These are phyloP conservation scores for Ischnus inquisitorius DNA, from an alignment of 2,888 invertebrate species.

Conservation along the genomic window DNA sequence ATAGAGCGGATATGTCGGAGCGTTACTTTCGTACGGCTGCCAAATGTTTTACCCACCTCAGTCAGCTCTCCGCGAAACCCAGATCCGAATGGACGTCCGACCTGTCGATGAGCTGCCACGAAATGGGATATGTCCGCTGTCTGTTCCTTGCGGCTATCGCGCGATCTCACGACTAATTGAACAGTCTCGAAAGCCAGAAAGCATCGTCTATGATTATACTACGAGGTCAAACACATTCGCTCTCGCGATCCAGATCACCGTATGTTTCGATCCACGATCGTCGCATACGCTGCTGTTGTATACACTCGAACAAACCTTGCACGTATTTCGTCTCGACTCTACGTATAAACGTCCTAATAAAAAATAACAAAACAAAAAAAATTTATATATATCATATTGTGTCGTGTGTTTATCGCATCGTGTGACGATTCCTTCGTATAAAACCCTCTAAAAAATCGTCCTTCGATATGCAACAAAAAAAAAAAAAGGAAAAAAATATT, in stretches of 20 bases:
- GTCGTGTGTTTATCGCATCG: slow-evolving; percentile 36
- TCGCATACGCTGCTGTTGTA: slow-evolving; percentile 11
- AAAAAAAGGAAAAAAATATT: not conserved
- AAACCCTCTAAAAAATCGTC: slow-evolving; percentile 17
- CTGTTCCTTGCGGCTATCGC: slow-evolving; percentile 24
- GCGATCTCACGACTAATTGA: slow-evolving; percentile 63
- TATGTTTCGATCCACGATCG: slow-evolving; percentile 40
- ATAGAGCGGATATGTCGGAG: not conserved
- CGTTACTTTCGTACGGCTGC: not conserved
- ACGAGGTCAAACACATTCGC: slow-evolving; percentile 48
- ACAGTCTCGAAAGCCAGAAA: slow-evolving; percentile 48
- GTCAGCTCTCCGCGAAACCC: not conserved
- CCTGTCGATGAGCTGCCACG: slow-evolving; percentile 59
- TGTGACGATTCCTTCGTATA: slow-evolving; percentile 35
- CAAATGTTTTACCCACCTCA: slow-evolving; percentile 34
- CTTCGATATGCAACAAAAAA: slow-evolving; percentile 15
- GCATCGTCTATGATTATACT: not conserved
- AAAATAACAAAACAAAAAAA: slow-evolving; percentile 29
- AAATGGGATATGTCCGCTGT: slow-evolving; percentile 31
- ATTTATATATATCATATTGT: slow-evolving; percentile 41
- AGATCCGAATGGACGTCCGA: slow-evolving; percentile 45
- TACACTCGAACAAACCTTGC: slow-evolving; percentile 1
- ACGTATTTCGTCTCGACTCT: slow-evolving; percentile 19
- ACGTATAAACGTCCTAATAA: slow-evolving; percentile 15
- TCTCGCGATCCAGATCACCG: slow-evolving; percentile 42